Base-by-base conservation (phyloP, 1,140 invertebrate species). In the Ceratoteleas bidentatus region DNA sequence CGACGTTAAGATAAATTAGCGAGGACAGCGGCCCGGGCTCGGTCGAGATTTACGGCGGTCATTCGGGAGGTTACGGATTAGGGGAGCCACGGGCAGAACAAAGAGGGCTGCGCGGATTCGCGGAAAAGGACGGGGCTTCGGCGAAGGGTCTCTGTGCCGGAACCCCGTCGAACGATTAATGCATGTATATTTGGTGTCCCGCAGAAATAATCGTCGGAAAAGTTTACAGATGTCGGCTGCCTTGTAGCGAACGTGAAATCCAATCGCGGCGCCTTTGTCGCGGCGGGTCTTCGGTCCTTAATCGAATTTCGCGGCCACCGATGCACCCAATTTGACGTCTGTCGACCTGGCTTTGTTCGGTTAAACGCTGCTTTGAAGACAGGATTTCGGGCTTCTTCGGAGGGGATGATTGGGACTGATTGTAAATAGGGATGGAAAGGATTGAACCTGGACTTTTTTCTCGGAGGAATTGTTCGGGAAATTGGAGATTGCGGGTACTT, bases 1-100 rank as follows among this genome's bases (percentile, higher is more conserved):
- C 68, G 68, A 73, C 61, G 49, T 66, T 58, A 66, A 73, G 76
- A 79, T 73, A 79, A 79, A 79, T 72, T 79, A 79, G 61, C 68
- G 47, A 66, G 56, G 68, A 72, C 76, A 61, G 62, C 76, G 54
- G 62, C 56, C 49, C 15, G 57, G 66, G 58, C 69, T 70, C n/a
- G 66, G 53, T 6, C 16, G 68, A 72, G 76, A 79, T 79, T 72
- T 79, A 72, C 76, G 68, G 65, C 56, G 76, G 54, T 60, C 68
- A 72, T 79, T 79, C 53, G 60, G 14, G 60, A 65, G 74, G 53
- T 62, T 70, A 65, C 32, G 73, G 66, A 58, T 64, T 65, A 45
- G 47, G 50, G n/a, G 34, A 62, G 57, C 34, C 11, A 36, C 14
- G 64, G 54, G 47, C 61, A 54, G 62, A 76, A 70, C 53, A 78